Base-by-base conservation (phyloP, 2,113 vertebrate genomes). In the Saccopteryx bilineata region DNA sequence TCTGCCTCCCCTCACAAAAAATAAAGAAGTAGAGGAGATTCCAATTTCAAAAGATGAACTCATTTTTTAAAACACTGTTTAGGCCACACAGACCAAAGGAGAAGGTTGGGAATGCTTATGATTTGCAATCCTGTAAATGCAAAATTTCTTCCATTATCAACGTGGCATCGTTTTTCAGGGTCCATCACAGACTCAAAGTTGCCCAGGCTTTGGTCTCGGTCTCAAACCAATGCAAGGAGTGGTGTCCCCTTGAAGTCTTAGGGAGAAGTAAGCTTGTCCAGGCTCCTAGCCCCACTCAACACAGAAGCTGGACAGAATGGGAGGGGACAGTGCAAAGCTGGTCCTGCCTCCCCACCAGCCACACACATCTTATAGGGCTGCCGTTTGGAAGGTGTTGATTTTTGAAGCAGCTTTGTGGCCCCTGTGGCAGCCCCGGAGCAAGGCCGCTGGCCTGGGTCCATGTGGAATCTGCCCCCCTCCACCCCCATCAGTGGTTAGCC, bases 181-280 rank as follows among this genome's bases (percentile, higher is more conserved):
- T 23, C 24, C 1, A 31, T 21, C 0, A 2, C 4, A 2, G 14
- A 66, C 26, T 65, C 2, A 1, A 8, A 33, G 39, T 5, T 54
- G 11, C 66, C 15, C 68, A 48, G 52, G 31, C 1, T 2, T 18
- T 11, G 6, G 24, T 50, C 50, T 46, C 26, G 8, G 1, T 28
- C 11, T 39, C 31, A 90, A 17, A 52, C 1, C 46, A 10, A 13
- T 7, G 5, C 39, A 39, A 39, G 7, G 13, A 48, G 9, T 8
- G 0, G 19, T 12, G 21, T 68, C 23, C 66, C 26, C 54, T n/a
- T 9, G 72, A 50, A 56, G 50, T 31, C n/a, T 52, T 33, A 65
- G 66, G 14, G 65, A 61, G n/a, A 48, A 80, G 58, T 11, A 52
- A 69, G 60, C 48, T 75, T 7, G 46, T 69, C 23, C 61, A 18